Evolutionary conservation across 2,797 vertebrate species (phyloP), one percentile per base, ranked within the genome.

Genomic region (Otolemur crassicaudatus): DNA sequence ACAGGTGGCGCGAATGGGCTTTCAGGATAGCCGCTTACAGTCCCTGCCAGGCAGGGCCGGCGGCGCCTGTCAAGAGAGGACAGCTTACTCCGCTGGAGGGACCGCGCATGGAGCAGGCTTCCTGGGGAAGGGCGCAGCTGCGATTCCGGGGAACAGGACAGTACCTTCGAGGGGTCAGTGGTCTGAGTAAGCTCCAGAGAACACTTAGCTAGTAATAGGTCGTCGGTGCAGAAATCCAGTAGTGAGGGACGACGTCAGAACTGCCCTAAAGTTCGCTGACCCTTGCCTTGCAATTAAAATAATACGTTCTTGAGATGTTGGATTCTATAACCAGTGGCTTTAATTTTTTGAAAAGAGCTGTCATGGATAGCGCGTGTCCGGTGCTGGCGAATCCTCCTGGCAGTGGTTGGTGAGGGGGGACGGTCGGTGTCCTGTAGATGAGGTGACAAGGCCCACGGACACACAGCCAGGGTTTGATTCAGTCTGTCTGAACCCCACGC

Each of bases 301-400:
- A n/a, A 3, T 22, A 2, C 25, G 14, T 56, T 31, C 11, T 20
- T 56, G 82, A 3, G 46, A 91, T 31, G 80, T 5, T n/a, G 83
- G 58, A 2, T 56, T 31, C 34, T 70, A 69, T 60, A 63, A 0
- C 20, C 63, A 2, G 1, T 34, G 88, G 75, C 70, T 79, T 17
- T 46, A 27, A 4, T 34, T 95, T 69, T 61, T 27, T 20, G 22
- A 69, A 34, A 11, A 43, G 29, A 12, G 8, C 43, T 65, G 58
- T n/a, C 22, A 0, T 60, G 3, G 37, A 2, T 10, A 58, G 31
- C 8, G 17, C 31, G 1, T 3, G 16, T 17, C 65, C 65, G 0
- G 7, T n/a, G 65, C 31, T 67, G 31, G 31, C 31, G 40, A 43
- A 43, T 43, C 16, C 65, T 31, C 14, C 0, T 81, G 34, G 7